These are phyloP conservation scores for Arge pagana DNA, from an alignment of 2,888 invertebrate species.

Conservation along the genomic window DNA sequence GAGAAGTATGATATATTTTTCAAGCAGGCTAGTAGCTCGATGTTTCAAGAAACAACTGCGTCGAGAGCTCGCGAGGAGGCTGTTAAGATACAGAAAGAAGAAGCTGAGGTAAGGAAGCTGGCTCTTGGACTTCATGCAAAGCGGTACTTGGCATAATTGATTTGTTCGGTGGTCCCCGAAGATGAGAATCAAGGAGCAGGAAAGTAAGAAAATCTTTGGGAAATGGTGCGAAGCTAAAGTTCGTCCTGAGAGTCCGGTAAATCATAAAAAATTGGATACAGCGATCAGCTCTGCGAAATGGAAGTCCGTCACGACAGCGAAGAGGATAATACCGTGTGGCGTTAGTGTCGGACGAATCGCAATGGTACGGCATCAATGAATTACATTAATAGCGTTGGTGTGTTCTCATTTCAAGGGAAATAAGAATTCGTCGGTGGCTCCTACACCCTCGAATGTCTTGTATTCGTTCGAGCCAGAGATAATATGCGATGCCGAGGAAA, in stretches of 20 bases:
- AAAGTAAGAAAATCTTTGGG: conserved; percentile 36
- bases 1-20: conserved; percentile 74
- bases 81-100: conserved; percentile 71
- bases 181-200: conserved; percentile 42
- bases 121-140: conserved; percentile 23
- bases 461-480: conserved; percentile 69
- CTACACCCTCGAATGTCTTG: conserved; percentile 50
- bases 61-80: conserved; percentile 80
- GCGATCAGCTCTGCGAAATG: conserved; percentile 49
- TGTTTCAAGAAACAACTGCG: conserved; percentile 77
- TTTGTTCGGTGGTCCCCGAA: conserved; percentile 19
- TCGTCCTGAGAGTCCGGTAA: conserved; percentile 38
- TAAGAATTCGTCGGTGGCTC: conserved; percentile 27
- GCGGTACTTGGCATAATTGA: background rate
- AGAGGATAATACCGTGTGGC: conserved; percentile 49
- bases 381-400: no score
- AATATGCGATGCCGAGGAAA: conserved; percentile 74
- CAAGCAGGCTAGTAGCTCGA: conserved; percentile 74
- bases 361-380: conserved; percentile 9
- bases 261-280: conserved; percentile 16
- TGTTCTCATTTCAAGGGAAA: no score
- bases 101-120: conserved; percentile 62
- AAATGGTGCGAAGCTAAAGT: conserved; percentile 45
- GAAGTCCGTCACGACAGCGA: conserved; percentile 40
- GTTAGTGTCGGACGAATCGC: conserved; percentile 30